Percentiles rank a stretch among this genome's conserved stretches.
Conservation (phyloP, 2,888 invertebrate species). For the Prionchulus punctatus region DNA sequence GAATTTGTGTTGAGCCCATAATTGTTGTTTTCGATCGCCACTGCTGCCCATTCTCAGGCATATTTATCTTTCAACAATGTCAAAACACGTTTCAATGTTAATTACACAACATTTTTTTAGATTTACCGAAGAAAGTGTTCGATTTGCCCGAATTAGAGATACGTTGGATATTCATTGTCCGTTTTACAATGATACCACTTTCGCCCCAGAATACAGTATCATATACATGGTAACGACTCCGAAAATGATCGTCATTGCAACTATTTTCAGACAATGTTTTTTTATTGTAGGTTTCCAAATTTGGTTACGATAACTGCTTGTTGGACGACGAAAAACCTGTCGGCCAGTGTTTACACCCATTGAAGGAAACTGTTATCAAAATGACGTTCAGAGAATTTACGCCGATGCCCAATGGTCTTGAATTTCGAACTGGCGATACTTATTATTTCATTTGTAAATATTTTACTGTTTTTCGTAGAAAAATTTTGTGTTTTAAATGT, state of each 20-base stretch:
- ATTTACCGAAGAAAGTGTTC: no score
- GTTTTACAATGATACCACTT: background rate
- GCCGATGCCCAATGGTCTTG: slow-evolving; percentile 3
- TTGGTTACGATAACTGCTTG: slow-evolving; percentile 2
- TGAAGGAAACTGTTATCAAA: slow-evolving; percentile 2
- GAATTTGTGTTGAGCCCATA: no score
- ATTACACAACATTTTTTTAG: no score
- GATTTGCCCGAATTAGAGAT: background rate
- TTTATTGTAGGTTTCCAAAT: slow-evolving; percentile 5
- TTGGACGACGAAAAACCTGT: slow-evolving; percentile 1
- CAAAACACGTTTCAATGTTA: no score
- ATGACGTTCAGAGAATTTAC: slow-evolving; percentile 3
- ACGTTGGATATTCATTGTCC: slow-evolving; percentile 3
- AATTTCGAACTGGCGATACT: slow-evolving; percentile 4
- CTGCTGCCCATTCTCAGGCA: no score
- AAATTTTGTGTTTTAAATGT: no score
- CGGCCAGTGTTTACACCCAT: slow-evolving; percentile 1
- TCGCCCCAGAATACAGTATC: background rate
- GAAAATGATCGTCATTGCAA: background rate
- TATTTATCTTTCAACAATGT: no score
- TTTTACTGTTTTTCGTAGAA: no score
- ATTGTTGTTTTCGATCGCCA: no score
- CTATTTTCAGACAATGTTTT: background rate
- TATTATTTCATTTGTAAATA: slow-evolving; percentile 9
- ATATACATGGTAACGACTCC: background rate